Conservation (phyloP, 2,888 invertebrate species). For the Dioctria rufipes region DNA sequence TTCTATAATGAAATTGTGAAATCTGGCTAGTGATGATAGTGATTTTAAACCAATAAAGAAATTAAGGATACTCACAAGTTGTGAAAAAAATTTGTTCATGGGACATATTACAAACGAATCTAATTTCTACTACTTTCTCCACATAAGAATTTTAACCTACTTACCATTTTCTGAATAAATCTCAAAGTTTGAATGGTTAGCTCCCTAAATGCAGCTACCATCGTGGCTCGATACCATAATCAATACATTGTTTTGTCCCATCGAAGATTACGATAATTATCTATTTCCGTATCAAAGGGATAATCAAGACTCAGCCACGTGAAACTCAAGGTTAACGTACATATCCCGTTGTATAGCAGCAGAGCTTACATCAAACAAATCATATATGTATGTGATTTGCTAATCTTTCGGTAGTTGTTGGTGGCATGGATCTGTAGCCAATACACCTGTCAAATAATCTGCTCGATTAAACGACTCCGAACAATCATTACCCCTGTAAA, state of each 20-base stretch:
- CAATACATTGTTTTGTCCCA: slow-evolving; percentile 83
- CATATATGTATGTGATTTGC: slow-evolving; percentile 79
- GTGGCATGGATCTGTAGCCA: slow-evolving; percentile 85
- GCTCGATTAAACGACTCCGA: slow-evolving; percentile 91
- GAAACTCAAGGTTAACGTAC: slow-evolving; percentile 81
- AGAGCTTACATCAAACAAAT: slow-evolving; percentile 84
- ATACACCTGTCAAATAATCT: slow-evolving; percentile 88
- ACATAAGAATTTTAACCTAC: slow-evolving; percentile 62
- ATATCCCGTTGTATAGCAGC: slow-evolving; percentile 83
- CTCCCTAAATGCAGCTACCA: slow-evolving; percentile 83
- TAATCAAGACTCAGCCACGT: slow-evolving; percentile 75
- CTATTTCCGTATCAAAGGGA: slow-evolving; percentile 67
- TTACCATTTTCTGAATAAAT: slow-evolving; percentile 87
- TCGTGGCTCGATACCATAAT: slow-evolving; percentile 80
- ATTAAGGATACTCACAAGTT: not conserved
- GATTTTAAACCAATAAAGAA: no score
- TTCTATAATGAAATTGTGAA: no score
- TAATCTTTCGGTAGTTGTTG: slow-evolving; percentile 80
- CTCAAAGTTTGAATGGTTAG: slow-evolving; percentile 84
- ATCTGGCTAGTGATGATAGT: no score
- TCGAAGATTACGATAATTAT: slow-evolving; percentile 74
- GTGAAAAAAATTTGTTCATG: not conserved
- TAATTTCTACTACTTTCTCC: not conserved
- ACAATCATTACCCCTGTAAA: slow-evolving; percentile 85
- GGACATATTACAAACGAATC: no score